phyloP scores from a whole-genome alignment of 2,888 invertebrate species.

The Philonicus albiceps region DNA sequence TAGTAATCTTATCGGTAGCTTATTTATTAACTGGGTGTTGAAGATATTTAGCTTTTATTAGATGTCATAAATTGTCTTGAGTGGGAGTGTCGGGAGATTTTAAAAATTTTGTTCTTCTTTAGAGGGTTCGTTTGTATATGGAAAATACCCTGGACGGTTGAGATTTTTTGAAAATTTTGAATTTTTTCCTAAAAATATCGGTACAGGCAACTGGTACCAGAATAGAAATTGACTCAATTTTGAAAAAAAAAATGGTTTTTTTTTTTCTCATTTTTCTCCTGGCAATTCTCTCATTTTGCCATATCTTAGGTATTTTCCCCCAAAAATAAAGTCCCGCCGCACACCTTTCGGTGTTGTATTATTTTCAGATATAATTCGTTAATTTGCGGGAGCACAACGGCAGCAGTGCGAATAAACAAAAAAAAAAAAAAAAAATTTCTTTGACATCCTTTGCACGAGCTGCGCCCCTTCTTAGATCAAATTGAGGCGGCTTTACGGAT shows the following conservation, averaged over 20 bases:
- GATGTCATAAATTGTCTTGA: neutral
- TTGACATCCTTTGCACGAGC: neutral
- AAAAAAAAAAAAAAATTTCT: neutral
- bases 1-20: neutral
- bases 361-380: conserved; percentile 32
- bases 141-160: neutral
- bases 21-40: neutral
- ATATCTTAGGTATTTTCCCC: conserved; percentile 10
- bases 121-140: neutral
- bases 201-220: neutral
- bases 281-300: neutral
- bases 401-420: neutral
- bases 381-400: neutral
- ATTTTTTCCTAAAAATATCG: conserved; percentile 34
- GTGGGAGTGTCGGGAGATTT: neutral
- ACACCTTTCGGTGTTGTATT: neutral
- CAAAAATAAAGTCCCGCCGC: neutral
- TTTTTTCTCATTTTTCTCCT: conserved; percentile 10
- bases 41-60: neutral
- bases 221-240: conserved; percentile 41
- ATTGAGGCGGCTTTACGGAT: neutral
- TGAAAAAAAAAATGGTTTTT: neutral
- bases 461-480: neutral
- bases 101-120: neutral
- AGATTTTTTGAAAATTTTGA: neutral